Conservation (phyloP, 2,888 invertebrate species). For the Arenicola marina region DNA sequence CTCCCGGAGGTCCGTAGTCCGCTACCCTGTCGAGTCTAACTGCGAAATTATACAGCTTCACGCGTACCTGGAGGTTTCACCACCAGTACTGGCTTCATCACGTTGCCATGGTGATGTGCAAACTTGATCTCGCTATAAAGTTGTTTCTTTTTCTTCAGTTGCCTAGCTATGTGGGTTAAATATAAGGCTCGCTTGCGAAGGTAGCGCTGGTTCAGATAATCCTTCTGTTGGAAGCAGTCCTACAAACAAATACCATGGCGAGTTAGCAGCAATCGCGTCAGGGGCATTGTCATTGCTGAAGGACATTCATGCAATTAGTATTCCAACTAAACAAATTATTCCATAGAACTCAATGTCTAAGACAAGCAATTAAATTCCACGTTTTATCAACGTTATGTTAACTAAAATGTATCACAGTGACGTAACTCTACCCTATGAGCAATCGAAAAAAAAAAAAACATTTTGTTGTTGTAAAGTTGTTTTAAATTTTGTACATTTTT, state of each 20-base stretch:
- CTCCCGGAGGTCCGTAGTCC: no score
- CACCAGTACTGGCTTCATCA: slow-evolving; percentile 66
- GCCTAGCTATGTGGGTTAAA: slow-evolving; percentile 70
- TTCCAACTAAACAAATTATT: not conserved
- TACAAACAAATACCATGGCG: slow-evolving; percentile 37
- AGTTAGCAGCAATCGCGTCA: no score
- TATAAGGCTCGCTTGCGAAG: slow-evolving; percentile 80
- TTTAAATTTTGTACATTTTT: no score
- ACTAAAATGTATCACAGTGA: not conserved
- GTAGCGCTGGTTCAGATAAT: slow-evolving; percentile 81
- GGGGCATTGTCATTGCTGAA: no score
- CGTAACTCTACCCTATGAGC: not conserved
- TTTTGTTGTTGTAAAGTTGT: not conserved
- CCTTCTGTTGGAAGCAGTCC: slow-evolving; percentile 75
- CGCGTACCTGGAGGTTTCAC: slow-evolving; percentile 55
- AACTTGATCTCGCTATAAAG: slow-evolving; percentile 64
- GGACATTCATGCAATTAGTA: not conserved
- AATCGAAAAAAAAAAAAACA: not conserved
- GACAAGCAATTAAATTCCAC: not conserved
- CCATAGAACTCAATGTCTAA: not conserved
- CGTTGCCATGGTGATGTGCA: slow-evolving; percentile 63
- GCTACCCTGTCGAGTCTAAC: no score
- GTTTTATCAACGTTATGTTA: not conserved
- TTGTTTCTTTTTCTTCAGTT: slow-evolving; percentile 66
- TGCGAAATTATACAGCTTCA: no score